A percentile compares a stretch with the other conserved stretches of the same genome.
Evolutionary conservation across 2,888 invertebrate species (phyloP).

Genomic region (Linyphia triangularis): DNA sequence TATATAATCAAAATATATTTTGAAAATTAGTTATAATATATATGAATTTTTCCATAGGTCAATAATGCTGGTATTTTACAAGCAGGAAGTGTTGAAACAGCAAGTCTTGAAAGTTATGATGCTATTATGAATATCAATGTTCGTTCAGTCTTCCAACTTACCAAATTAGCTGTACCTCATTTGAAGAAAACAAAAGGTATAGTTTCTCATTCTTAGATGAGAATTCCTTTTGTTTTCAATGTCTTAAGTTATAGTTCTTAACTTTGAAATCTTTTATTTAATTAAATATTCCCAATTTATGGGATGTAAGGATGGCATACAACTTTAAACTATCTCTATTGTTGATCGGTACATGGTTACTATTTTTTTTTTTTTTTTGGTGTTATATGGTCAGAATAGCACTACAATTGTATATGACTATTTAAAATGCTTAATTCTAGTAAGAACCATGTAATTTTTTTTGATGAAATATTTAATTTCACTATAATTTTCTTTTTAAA

Average conservation of each 20-base stretch:
- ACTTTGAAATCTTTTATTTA: background rate
- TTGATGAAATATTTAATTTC: too few species aligned
- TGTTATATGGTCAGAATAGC: too few species aligned
- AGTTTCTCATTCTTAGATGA: background rate
- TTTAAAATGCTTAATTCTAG: too few species aligned
- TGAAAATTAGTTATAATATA: background rate
- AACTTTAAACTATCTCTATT: too few species aligned
- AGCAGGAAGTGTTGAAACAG: slow-evolving; percentile 90
- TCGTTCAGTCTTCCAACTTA: slow-evolving; percentile 83
- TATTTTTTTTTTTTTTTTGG: too few species aligned
- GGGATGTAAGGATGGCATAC: too few species aligned
- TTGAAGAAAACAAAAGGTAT: slow-evolving; percentile 83
- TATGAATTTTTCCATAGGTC: slow-evolving; percentile 52
- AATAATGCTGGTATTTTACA: slow-evolving; percentile 83
- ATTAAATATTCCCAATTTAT: too few species aligned
- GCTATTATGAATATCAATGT: slow-evolving; percentile 93
- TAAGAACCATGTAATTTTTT: too few species aligned
- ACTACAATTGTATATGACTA: too few species aligned
- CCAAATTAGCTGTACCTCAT: slow-evolving; percentile 92
- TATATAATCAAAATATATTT: background rate
- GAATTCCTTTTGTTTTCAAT: background rate
- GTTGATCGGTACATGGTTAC: too few species aligned
- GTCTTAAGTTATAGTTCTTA: background rate
- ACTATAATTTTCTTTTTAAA: too few species aligned
- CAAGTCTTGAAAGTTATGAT: slow-evolving; percentile 92